Conservation (phyloP, 2,888 invertebrate species). For the Mamestra brassicae region DNA sequence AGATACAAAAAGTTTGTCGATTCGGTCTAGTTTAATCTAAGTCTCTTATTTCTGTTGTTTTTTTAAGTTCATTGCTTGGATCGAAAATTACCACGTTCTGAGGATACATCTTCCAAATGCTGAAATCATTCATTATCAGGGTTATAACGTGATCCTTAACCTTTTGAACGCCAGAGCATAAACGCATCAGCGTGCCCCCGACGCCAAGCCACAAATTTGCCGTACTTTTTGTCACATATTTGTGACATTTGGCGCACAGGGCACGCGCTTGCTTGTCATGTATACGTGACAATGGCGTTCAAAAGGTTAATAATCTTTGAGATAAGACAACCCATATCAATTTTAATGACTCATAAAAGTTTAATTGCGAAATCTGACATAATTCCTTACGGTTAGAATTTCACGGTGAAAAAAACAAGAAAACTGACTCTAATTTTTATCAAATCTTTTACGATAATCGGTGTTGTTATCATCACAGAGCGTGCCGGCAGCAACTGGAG, state of each 20-base stretch:
- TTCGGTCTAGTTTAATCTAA: conserved; percentile 1
- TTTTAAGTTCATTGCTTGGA: neutral
- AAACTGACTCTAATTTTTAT: neutral
- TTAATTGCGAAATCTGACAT: conserved; percentile 9
- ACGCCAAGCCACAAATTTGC: no score
- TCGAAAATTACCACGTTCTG: neutral
- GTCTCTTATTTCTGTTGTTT: neutral
- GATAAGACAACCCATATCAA: conserved; percentile 8
- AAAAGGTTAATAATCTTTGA: neutral
- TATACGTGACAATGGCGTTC: no score
- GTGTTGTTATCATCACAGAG: neutral
- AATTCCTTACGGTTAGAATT: conserved; percentile 7
- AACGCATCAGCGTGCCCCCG: no score
- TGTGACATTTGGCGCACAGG: no score
- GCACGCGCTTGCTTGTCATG: no score
- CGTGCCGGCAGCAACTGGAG: neutral
- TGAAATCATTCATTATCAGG: neutral
- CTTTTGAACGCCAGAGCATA: no score
- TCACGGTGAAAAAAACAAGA: neutral
- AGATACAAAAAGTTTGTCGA: conserved; percentile 10
- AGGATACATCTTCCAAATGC: neutral
- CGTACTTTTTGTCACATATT: no score
- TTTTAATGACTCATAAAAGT: conserved; percentile 16
- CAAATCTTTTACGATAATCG: conserved; percentile 5
- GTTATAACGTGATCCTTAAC: neutral